Evolutionary conservation across 1,140 invertebrate genomes (phyloP).

Genomic region (Tetramorium alpestre): DNA sequence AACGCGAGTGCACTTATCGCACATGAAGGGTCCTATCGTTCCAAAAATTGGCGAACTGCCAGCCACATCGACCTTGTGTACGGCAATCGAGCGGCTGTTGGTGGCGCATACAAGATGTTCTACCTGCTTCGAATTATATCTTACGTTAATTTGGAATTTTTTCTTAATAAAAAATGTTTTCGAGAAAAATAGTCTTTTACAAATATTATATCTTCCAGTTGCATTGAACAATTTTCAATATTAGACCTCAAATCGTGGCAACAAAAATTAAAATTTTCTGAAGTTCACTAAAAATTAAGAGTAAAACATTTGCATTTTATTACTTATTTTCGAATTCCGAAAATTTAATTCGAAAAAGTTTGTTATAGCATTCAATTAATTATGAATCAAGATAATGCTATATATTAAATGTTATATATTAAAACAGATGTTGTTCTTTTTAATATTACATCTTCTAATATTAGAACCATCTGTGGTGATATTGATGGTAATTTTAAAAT

Average conservation of each 20-base stretch:
- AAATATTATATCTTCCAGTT: neutral
- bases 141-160: neutral
- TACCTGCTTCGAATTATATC: neutral
- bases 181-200: neutral
- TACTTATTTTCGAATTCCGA: neutral
- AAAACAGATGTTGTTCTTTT: neutral
- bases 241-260: neutral
- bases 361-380: neutral
- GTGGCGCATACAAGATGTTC: conserved; percentile 15
- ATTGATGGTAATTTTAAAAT: neutral
- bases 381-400: neutral
- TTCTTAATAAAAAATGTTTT: neutral
- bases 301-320: neutral
- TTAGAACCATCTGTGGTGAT: neutral
- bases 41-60: conserved; percentile 47
- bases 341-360: neutral
- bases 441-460: neutral
- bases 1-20: conserved; percentile 54
- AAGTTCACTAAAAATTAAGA: neutral
- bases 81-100: conserved; percentile 20
- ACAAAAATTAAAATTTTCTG: conserved; percentile 7
- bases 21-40: conserved; percentile 46
- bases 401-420: neutral
- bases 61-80: conserved; percentile 14
- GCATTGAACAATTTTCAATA: neutral